phyloP scores from a whole-genome alignment of 2,888 invertebrate species.

The Eupelmus urozonus region DNA sequence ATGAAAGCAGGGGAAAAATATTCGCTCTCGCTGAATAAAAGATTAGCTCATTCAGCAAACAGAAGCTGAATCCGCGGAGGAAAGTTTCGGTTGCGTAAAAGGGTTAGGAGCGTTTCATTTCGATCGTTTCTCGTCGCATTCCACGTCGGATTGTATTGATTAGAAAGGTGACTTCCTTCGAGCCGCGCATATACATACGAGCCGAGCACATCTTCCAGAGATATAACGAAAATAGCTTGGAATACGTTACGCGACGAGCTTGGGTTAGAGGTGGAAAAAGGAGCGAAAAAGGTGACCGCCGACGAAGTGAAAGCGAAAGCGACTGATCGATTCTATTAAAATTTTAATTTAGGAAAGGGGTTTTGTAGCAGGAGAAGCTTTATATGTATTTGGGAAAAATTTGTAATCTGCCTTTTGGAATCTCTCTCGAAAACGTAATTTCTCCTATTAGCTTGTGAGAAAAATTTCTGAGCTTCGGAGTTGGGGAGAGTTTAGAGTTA shows the following conservation, averaged over 20 bases:
- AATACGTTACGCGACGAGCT: slow-evolving; percentile 36
- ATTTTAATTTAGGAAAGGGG: slow-evolving; percentile 28
- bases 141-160: slow-evolving; percentile 13
- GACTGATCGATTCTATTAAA: slow-evolving; percentile 30
- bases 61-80: too few relatives aligned
- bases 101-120: not conserved
- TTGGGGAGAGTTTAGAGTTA: too few relatives aligned
- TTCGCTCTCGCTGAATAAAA: too few relatives aligned
- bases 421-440: too few relatives aligned
- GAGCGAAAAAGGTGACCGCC: slow-evolving; percentile 24
- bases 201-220: slow-evolving; percentile 13
- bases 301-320: slow-evolving; percentile 24
- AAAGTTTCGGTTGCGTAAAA: slow-evolving; percentile 31
- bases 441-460: too few relatives aligned
- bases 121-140: not conserved
- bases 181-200: too few relatives aligned
- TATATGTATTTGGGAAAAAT: too few relatives aligned
- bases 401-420: too few relatives aligned
- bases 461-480: too few relatives aligned
- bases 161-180: slow-evolving; percentile 27
- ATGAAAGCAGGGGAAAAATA: too few relatives aligned
- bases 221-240: slow-evolving; percentile 34
- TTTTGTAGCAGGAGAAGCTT: too few relatives aligned
- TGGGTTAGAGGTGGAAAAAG: slow-evolving; percentile 9
- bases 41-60: too few relatives aligned